A percentile compares a stretch with the other conserved stretches of the same genome.
Evolutionary conservation across 2,797 vertebrate species (phyloP).

Genomic region (Furcifer pardalis): DNA sequence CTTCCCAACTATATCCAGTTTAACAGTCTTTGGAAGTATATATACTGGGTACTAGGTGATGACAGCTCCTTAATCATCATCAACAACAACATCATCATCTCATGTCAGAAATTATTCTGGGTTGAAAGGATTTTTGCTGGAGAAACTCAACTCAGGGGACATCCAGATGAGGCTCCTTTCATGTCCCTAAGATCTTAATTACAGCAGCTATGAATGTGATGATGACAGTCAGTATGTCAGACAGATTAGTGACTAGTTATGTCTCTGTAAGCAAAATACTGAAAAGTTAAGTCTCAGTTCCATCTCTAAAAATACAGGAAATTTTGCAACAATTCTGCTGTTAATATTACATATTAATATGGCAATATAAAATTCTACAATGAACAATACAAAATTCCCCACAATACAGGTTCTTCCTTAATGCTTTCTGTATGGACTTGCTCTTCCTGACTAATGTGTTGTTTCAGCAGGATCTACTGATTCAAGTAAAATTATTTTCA

Average conservation of each 20-base stretch:
- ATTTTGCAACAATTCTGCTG: background rate
- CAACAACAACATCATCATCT: no score
- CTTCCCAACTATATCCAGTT: background rate
- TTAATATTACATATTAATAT: background rate
- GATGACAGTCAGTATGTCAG: background rate
- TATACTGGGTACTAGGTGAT: background rate
- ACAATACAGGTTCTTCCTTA: background rate
- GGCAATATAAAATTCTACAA: background rate
- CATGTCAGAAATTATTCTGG: no score
- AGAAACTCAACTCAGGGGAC: no score
- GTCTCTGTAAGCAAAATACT: background rate
- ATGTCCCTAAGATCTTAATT: no score
- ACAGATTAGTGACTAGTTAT: background rate
- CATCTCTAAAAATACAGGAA: background rate
- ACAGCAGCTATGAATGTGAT: background rate
- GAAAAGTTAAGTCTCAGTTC: no score
- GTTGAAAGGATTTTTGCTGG: no score
- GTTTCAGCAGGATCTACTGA: background rate
- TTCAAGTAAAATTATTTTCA: slow-evolving; percentile 5
- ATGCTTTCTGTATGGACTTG: slow-evolving; percentile 3
- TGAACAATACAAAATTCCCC: background rate
- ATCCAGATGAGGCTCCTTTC: no score
- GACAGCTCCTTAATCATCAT: background rate
- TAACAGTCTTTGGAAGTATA: background rate
- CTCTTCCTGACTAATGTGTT: slow-evolving; percentile 1